A percentile compares a stretch with the other conserved stretches of the same genome.
phyloP scores from a whole-genome alignment of 2,888 invertebrate species.

The Acholoe squamosa region DNA sequence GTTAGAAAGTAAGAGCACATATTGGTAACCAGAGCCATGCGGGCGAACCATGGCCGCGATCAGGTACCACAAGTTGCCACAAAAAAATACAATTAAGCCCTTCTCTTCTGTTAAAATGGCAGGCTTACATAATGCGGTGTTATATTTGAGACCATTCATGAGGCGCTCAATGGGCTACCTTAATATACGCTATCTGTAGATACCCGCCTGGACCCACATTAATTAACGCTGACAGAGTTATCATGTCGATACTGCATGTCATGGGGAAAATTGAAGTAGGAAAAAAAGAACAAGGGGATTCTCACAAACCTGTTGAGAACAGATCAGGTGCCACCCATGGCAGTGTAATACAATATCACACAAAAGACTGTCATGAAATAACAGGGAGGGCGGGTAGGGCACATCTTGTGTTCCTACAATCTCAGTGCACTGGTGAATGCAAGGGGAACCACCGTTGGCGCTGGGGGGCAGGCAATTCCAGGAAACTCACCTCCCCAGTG shows the following conservation, averaged over 20 bases:
- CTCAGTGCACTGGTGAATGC: no score
- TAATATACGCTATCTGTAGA: neutral
- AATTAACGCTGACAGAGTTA: neutral
- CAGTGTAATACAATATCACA: no score
- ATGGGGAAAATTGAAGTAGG: no score
- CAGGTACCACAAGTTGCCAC: conserved; percentile 10
- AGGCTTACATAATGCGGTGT: neutral
- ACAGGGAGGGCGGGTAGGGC: no score
- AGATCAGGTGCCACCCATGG: no score
- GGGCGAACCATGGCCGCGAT: neutral
- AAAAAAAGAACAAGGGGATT: no score
- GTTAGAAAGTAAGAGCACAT: neutral
- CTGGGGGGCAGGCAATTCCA: neutral
- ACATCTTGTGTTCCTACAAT: no score
- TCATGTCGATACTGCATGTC: conserved; percentile 13
- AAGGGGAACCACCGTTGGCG: no score
- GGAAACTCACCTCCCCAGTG: neutral
- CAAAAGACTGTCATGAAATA: no score
- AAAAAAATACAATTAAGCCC: neutral
- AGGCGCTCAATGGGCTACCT: neutral
- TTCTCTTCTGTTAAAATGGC: neutral
- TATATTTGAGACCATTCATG: neutral
- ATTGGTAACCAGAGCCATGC: neutral
- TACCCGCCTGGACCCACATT: neutral
- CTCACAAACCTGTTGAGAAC: no score